Evolutionary conservation across 2,888 invertebrate species (phyloP), one percentile per base, ranked within the genome.

Genomic region (Rhagonycha lutea): DNA sequence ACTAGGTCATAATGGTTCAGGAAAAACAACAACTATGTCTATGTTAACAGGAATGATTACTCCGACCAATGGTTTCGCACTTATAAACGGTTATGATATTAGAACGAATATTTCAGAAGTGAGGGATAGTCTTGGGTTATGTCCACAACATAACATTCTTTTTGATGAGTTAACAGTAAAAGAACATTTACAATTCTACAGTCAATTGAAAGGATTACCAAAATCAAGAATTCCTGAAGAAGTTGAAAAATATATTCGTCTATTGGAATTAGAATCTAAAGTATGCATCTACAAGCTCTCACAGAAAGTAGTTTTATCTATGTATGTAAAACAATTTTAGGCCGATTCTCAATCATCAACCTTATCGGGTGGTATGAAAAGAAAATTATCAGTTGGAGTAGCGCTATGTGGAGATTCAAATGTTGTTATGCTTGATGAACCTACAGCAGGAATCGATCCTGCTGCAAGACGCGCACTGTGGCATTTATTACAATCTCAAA

Each of bases 21-120:
- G 97, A 10, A 98, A 98, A 89, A 96, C 97, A 0, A 97, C 98
- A 0, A 96, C 97, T 0, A 96, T 98, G 90, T 95, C 96, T 0
- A 97, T 98, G 94, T 88, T 98, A 63, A 97, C 96, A 61, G 97
- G 94, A 62, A 92, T 94, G 88, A 89, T 93, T 74, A 90, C 91
- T 23, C 91, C 92, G 4, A 91, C 91, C 0, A 89, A 90, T 18
- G 96, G 96, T 0, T 92, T 92, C 11, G 94, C 95, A 0, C 87
- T 89, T 61, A 89, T 96, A 14, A 93, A 92, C 76, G 95, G 94
- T 14, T 91, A 90, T 83, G 93, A 95, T 84, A 92, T 95, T 79
- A 85, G 90, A 12, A 89, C 88, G 0, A 91, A 95, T 81, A 90
- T 93, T 73, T 86, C 87, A 9, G 88, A 88, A 2, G 94, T 94